Base-by-base conservation (phyloP, 2,113 vertebrate genomes). In the Thalassarche chlororhynchos region DNA sequence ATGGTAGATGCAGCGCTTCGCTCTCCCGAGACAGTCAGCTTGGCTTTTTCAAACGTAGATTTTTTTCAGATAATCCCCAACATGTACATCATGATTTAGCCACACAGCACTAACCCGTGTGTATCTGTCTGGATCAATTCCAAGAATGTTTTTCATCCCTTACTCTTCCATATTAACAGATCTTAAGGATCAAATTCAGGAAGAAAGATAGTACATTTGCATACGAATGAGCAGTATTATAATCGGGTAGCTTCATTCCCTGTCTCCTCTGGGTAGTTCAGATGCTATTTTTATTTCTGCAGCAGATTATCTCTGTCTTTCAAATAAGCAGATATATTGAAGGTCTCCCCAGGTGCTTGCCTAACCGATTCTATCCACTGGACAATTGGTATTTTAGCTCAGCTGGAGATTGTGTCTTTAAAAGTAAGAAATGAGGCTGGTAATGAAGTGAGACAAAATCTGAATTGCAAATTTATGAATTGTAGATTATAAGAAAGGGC, bases 281-380 rank as follows among this genome's bases (percentile, higher is more conserved):
- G 54, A 90, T 12, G 61, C 79, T 96, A 86, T 96, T 97, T 96
- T 91, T 85, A 96, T 66, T 95, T 85, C 78, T 87, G 84, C 51
- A 90, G 86, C 26, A 94, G 81, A 91, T 96, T 87, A 94, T 61
- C 74, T 84, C 34, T 74, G 61, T 80, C 72, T 79, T 87, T 91
- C 89, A 92, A 87, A 68, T 71, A 90, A 70, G 46, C 3, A 78
- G 68, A 79, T 71, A 82, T 17, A 74, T 0, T 65, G 61, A 85
- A 89, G 44, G 49, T 80, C 74, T 91, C 54, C 9, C 47, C 47
- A 96, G 81, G 91, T 92, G 44, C 78, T 84, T 70, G 36, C 14
- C 75, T 94, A 80, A 85, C 28, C 14, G 6, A 76, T 86, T 86
- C 71, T 75, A 92, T 31, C 36, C 4, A 89, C 47, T 16, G 51